Evolutionary conservation across 92 coral and sea anemone species (phyloP).

Genomic region (Zoanthus gigantus): DNA sequence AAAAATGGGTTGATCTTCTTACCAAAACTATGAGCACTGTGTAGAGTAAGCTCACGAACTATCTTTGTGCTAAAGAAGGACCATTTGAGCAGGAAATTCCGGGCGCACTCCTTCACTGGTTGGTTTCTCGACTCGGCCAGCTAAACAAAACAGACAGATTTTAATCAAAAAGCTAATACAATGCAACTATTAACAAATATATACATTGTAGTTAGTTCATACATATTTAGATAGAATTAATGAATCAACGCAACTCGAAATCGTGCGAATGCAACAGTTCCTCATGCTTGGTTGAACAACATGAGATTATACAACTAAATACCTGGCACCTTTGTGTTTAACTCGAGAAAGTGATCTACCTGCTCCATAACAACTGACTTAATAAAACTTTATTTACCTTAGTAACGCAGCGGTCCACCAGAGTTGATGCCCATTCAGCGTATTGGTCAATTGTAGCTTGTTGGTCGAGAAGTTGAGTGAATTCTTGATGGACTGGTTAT

Average conservation of each 20-base stretch:
- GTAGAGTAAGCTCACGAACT: conserved; percentile 93
- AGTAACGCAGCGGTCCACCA: conserved; percentile 89
- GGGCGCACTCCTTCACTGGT: conserved; percentile 82
- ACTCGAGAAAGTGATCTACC: too few species aligned
- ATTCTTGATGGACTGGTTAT: conserved; percentile 84
- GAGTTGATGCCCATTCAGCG: conserved; percentile 96
- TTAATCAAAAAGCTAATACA: neutral
- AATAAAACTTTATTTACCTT: conserved; percentile 59
- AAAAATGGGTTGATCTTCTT: conserved; percentile 24
- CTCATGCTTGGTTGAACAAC: too few species aligned
- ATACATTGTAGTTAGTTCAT: neutral
- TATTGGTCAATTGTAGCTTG: conserved; percentile 99
- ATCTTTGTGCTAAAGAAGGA: conserved; percentile 96
- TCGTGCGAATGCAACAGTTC: too few species aligned
- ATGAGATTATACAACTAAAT: too few species aligned
- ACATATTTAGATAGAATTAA: too few species aligned
- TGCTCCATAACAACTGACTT: too few species aligned
- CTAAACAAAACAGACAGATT: conserved; percentile 30
- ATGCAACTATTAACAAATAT: too few species aligned
- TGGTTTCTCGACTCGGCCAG: conserved; percentile 75
- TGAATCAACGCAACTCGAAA: too few species aligned
- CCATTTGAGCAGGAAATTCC: conserved; percentile 94
- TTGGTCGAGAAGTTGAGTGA: conserved; percentile 95
- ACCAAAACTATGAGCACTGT: conserved; percentile 99
- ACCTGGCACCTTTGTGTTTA: too few species aligned